Evolutionary conservation across 2,797 vertebrate species (phyloP), one percentile per base, ranked within the genome.

Genomic region (Eulemur mongoz): DNA sequence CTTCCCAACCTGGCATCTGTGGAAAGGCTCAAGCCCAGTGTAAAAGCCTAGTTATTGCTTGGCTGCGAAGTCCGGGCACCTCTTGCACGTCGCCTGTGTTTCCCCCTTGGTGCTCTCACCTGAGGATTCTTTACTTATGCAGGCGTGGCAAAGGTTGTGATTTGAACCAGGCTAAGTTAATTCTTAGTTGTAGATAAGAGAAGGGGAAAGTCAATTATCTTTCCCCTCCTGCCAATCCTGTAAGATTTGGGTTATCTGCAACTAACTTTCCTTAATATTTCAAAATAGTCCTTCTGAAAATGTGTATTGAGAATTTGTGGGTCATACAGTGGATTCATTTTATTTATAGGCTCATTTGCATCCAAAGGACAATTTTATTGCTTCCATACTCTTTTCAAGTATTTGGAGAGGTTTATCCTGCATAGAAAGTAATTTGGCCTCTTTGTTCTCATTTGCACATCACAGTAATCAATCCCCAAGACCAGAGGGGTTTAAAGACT

Each of bases 341-440:
- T 57, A 61, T 52, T 67, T 72, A 35, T 48, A 82, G 45, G 22
- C 45, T 90, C 5, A 43, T 72, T 93, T 93, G 50, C 80, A 67
- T 69, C 9, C 61, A 40, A 67, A 30, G 61, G 52, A 50, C 67
- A 23, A 17, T 90, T 90, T 67, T 91, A 3, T 65, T 81, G 48
- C 61, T 79, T 27, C 27, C 79, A n/a, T 72, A 52, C 15, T 22
- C 27, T 43, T 52, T 89, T 48, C 69, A 54, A 83, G 52, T 61
- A 59, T 96, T 89, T 50, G 65, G 43, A 84, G 65, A 93, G 52
- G 23, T 93, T 89, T 79, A 43, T 80, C 23, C 63, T 69, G 40
- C 79, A 45, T 50, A 79, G 72, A 84, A 80, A 84, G n/a, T 73
- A 38, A 65, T n/a, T 91, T 59, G 69, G 18, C 54, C 18, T 76